phyloP scores from a whole-genome alignment of 2,888 invertebrate species.

The Barypeithes pellucidus region DNA sequence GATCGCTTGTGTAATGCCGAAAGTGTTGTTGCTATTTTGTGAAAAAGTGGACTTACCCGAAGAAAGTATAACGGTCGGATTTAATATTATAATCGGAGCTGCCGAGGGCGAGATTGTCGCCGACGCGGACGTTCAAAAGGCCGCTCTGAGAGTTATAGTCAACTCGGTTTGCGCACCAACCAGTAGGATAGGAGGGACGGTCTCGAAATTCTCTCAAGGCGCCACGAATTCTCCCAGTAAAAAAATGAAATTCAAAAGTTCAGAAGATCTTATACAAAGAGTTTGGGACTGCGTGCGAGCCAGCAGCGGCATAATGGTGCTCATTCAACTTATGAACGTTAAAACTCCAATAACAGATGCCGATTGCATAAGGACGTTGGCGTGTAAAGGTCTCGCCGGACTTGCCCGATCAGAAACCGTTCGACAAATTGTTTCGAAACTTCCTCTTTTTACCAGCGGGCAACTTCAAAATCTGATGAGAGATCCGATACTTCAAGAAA shows the following conservation, averaged over 20 bases:
- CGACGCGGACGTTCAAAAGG: slow-evolving; percentile 93
- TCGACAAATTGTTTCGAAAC: slow-evolving; percentile 94
- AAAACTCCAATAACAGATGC: slow-evolving; percentile 98
- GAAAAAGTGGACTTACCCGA: slow-evolving; percentile 86
- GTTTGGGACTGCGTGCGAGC: slow-evolving; percentile 96
- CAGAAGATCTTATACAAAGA: slow-evolving; percentile 87
- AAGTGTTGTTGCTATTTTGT: slow-evolving; percentile 82
- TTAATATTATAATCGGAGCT: slow-evolving; percentile 87
- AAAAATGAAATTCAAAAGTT: slow-evolving; percentile 78
- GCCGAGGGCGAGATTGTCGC: slow-evolving; percentile 93
- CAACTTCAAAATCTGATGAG: slow-evolving; percentile 95
- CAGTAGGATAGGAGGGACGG: slow-evolving; percentile 78
- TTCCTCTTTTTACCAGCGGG: slow-evolving; percentile 94
- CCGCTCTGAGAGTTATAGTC: slow-evolving; percentile 91
- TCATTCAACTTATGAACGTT: slow-evolving; percentile 90
- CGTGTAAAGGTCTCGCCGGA: slow-evolving; percentile 94
- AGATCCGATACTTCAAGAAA: slow-evolving; percentile 97
- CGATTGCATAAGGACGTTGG: slow-evolving; percentile 93
- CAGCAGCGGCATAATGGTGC: slow-evolving; percentile 96
- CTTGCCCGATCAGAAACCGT: slow-evolving; percentile 95
- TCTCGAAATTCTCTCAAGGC: slow-evolving; percentile 71
- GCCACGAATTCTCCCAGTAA: slow-evolving; percentile 73
- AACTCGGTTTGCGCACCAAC: slow-evolving; percentile 96
- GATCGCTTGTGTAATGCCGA: slow-evolving; percentile 91
- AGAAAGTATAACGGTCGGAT: slow-evolving; percentile 83